Evolutionary conservation across 1,140 invertebrate species (phyloP), one percentile per base, ranked within the genome.

Genomic region (Drosophila subpulchrella): DNA sequence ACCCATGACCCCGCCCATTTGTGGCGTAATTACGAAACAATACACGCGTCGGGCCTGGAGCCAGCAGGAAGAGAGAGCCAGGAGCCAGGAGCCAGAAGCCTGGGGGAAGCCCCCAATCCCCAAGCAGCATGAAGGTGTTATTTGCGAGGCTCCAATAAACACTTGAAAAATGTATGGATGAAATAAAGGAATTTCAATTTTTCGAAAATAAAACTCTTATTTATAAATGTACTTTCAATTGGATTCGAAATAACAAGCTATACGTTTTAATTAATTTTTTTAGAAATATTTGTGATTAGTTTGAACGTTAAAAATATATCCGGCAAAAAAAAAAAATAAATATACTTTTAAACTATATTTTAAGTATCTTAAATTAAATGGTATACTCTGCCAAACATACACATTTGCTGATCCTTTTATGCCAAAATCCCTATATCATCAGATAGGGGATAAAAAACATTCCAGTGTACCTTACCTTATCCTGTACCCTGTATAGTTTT

Each of bases 21-120:
- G 41, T 41, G 67, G 54, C 41, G 66, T 75, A 82, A 82, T 82
- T 82, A 78, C 62, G 72, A 74, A 81, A 74, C 75, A 77, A 77
- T 77, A 77, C 39, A 60, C 27, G 44, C 27, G 15, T 39, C 30
- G 63, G 38, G 51, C 51, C 30, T 44, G n/a, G 8, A 44, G 50
- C 38, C 54, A 38, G 24, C 51, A 56, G 10, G 57, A 20, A 39
- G 3, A 30, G 39, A 17, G 41, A 39, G 56, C 30, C 30, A 17
- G 54, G 51, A 27, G 47, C 32, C 47, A 34, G 71, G 20, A 70
- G 24, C n/a, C 27, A n/a, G 24, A 34, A 47, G 47, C 47, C 24
- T 1, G 27, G 27, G 1, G 4, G 38, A 7, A 36, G 15, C 34
- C 10, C 32, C 24, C 59, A 59, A 78, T 60, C 44, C 47, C 38